These are phyloP conservation scores for Achlya flavicornis DNA, from an alignment of 2,888 invertebrate species.

Conservation along the genomic window DNA sequence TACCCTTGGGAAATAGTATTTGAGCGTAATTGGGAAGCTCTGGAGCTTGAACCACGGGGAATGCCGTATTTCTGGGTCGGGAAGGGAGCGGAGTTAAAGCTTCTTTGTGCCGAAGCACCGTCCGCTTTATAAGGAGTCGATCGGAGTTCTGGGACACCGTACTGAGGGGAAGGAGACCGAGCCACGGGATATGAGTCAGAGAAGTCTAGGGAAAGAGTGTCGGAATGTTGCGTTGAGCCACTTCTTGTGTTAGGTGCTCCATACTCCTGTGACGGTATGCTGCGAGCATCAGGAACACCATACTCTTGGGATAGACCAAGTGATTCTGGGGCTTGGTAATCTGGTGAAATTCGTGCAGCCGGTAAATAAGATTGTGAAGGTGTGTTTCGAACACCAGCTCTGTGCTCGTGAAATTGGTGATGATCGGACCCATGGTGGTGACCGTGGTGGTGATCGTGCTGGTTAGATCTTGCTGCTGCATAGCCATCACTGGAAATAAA, in stretches of 20 bases:
- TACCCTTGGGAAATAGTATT: conserved; percentile 45
- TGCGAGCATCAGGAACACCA: conserved; percentile 15
- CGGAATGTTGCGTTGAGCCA: conserved; percentile 42
- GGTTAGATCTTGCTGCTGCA: conserved; percentile 16
- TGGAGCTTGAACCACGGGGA: conserved; percentile 40
- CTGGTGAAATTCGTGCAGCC: not conserved
- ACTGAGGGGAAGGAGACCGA: conserved; percentile 41
- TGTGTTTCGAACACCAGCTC: conserved; percentile 15
- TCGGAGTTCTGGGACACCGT: conserved; percentile 49
- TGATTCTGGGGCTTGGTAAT: not conserved
- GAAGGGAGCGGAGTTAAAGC: conserved; percentile 35
- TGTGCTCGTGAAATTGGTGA: conserved; percentile 10
- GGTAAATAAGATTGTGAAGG: conserved; percentile 6
- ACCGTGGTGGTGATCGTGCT: conserved; percentile 16
- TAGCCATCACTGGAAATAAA: conserved; percentile 19
- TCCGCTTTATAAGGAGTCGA: conserved; percentile 54
- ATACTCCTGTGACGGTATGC: conserved; percentile 21
- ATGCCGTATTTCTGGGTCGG: conserved; percentile 51
- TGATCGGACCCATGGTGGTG: not conserved
- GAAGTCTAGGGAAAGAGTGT: conserved; percentile 22
- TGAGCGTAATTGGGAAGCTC: conserved; percentile 29
- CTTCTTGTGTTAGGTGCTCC: conserved; percentile 19
- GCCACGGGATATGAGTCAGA: conserved; percentile 34
- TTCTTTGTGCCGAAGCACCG: conserved; percentile 47
- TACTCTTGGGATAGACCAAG: not conserved